A percentile compares a stretch with the other conserved stretches of the same genome.
These are phyloP conservation scores for Sus scrofa DNA, from an alignment of 2,113 vertebrate species.

Conservation along the genomic window T2T-Sscrofa CM000812.6:147971501-147972000, in stretches of 20 bases:
- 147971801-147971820: neutral
- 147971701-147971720: neutral
- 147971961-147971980: neutral
- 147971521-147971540: neutral
- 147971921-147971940: too few relatives aligned
- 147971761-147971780: neutral
- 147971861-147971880: too few relatives aligned
- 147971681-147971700: neutral
- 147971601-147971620: neutral
- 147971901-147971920: too few relatives aligned
- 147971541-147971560: neutral
- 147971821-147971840: slow-evolving; percentile 46
- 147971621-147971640: slow-evolving; percentile 34
- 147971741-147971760: neutral
- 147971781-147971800: neutral
- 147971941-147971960: too few relatives aligned
- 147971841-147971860: neutral
- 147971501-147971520: too few relatives aligned
- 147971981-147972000: neutral
- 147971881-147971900: too few relatives aligned
- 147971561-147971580: neutral
- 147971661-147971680: neutral
- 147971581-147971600: neutral
- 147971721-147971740: neutral
- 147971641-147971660: neutral